phyloP scores from a whole-genome alignment of 2,113 vertebrate genomes.

The Poicephalus meyeri region DNA sequence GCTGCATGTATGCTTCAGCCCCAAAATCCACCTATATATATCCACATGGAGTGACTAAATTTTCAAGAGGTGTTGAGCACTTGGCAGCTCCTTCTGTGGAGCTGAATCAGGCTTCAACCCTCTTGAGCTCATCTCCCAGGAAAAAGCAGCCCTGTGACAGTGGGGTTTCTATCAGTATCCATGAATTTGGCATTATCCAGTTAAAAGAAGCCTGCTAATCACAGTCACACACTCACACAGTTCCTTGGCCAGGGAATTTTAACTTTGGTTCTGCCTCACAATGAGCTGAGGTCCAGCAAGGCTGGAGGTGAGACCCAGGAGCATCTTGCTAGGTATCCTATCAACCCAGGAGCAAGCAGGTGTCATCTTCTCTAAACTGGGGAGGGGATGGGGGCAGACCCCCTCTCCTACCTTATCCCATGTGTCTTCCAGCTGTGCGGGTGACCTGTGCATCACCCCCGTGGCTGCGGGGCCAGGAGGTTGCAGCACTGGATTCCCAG shows the following conservation, averaged over 20 bases:
- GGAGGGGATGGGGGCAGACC: not conserved
- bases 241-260: not conserved
- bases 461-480: not conserved
- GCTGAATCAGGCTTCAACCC: not conserved
- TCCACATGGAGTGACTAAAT: not conserved
- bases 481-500: not conserved
- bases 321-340: rapidly evolving
- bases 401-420: not conserved
- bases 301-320: not conserved
- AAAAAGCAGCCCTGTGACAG: not conserved
- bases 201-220: not conserved
- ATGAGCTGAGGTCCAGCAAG: rapidly evolving
- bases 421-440: constrained; percentile 39
- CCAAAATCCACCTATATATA: not conserved
- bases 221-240: not conserved
- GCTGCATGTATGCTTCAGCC: not conserved
- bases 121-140: not conserved
- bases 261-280: not conserved
- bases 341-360: not conserved
- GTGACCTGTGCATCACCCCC: not conserved
- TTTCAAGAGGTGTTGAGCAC: not conserved
- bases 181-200: not conserved
- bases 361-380: not conserved
- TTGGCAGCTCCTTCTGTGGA: not conserved
- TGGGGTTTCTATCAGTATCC: not conserved